Evolutionary conservation across 2,888 invertebrate species (phyloP), one percentile per base, ranked within the genome.

Genomic region (Rhimphoctona megacephalus): DNA sequence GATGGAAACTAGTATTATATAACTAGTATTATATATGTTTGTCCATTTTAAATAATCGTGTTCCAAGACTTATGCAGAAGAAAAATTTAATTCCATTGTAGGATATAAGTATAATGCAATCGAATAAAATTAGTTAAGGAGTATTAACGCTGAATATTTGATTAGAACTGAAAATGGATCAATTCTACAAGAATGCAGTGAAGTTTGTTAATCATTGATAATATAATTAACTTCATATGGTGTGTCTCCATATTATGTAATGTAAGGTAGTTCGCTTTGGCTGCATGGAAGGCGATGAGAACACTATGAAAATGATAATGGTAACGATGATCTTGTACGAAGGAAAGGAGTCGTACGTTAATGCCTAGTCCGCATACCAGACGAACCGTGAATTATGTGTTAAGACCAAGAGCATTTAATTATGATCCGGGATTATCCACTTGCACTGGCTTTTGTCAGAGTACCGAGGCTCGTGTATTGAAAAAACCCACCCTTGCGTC

Each of bases 371-470:
- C 52, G 54, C 64, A 52, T 76, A 64, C 72, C 78, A 61, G 76
- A 76, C 76, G 70, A 86, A 72, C 74, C 74, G 33, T 57, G 78
- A 84, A 81, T 79, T 69, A 78, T 64, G 70, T 89, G 88, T 90
- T 49, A 52, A 89, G 85, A 83, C 84, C 84, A 83, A 88, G 88
- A 87, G 80, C 83, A 86, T 90, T 91, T 92, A 91, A 92, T 92
- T 91, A 91, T 89, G 82, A 89, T 86, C 67, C 70, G 43, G n/a
- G 52, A 36, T 64, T 43, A 49, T 54, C 76, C 88, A 84, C 85
- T 87, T 88, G 89, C 87, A 73, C 52, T 57, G 33, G 33, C 57
- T 70, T 74, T 73, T 69, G 73, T 77, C 83, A 70, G 67, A 78
- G 73, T 79, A 84, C 86, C 81, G 22, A 33, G 76, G 30, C 22